Evolutionary conservation across 2,113 vertebrate genomes (phyloP).

Genomic region (Pseudopipra pipra): DNA sequence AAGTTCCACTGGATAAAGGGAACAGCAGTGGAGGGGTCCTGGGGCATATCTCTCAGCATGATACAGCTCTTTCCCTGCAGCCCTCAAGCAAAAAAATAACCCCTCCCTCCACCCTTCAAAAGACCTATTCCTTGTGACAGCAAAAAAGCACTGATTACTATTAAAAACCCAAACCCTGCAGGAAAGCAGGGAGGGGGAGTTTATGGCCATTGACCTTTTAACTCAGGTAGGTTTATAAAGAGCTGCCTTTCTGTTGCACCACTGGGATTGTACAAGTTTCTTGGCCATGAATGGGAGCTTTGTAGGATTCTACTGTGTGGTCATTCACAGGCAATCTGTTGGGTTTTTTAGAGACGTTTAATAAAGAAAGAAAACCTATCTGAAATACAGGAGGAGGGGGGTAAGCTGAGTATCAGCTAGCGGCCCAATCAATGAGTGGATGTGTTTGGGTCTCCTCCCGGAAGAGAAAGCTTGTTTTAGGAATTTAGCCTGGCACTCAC

Average conservation of each 20-base stretch:
- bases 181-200: conserved; percentile 41
- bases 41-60: background rate
- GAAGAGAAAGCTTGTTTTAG: conserved; percentile 64
- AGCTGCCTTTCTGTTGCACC: conserved; percentile 66
- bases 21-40: background rate
- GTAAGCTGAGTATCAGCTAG: conserved; percentile 59
- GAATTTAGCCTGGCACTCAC: conserved; percentile 20
- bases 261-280: conserved; percentile 61
- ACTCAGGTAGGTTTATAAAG: conserved; percentile 69
- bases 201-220: conserved; percentile 70
- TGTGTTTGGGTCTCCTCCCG: conserved; percentile 50
- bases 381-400: conserved; percentile 37
- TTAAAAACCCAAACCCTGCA: conserved; percentile 53
- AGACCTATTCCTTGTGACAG: conserved; percentile 7
- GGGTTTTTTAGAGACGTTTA: conserved; percentile 61
- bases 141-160: conserved; percentile 38
- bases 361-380: conserved; percentile 63
- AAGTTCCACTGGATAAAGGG: background rate
- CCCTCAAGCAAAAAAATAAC: background rate
- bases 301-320: conserved; percentile 72
- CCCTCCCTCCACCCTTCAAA: background rate
- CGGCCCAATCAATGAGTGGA: conserved; percentile 54
- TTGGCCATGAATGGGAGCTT: conserved; percentile 72
- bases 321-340: conserved; percentile 74
- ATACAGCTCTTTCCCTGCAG: background rate